Percentiles rank a stretch among this genome's conserved stretches.
Evolutionary conservation across 2,888 invertebrate species (phyloP).

Genomic region (Meta bourneti): DNA sequence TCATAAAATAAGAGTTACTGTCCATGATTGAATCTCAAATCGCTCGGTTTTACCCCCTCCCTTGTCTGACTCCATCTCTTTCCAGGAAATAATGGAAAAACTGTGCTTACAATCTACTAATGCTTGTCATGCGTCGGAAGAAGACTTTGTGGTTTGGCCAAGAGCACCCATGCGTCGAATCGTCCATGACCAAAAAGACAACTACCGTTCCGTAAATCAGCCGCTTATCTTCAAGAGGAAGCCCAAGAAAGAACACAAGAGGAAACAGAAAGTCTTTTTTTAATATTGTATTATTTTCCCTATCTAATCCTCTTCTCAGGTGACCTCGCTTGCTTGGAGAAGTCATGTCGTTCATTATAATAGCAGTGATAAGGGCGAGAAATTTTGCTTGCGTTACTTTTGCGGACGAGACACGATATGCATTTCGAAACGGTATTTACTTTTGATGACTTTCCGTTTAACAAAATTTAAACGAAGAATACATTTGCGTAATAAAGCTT

Average conservation of each 20-base stretch:
- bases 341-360: neutral
- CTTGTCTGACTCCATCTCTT: neutral
- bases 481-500: no score
- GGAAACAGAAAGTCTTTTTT: neutral
- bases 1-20: no score
- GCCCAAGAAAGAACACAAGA: neutral
- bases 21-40: neutral
- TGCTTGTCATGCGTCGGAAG: neutral
- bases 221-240: neutral
- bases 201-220: no score
- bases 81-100: neutral
- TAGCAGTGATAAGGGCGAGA: neutral
- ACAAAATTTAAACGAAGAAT: no score
- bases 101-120: neutral
- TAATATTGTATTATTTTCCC: neutral
- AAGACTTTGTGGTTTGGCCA: neutral
- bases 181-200: neutral
- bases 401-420: no score
- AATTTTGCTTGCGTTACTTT: no score
- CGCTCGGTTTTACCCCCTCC: no score
- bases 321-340: neutral
- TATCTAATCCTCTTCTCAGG: neutral
- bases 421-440: no score
- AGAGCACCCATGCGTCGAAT: neutral
- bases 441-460: no score